Percentiles rank a stretch among this genome's conserved stretches.
These are phyloP conservation scores for Junonia oenone DNA, from an alignment of 2,888 invertebrate species.

Conservation along the genomic window DNA sequence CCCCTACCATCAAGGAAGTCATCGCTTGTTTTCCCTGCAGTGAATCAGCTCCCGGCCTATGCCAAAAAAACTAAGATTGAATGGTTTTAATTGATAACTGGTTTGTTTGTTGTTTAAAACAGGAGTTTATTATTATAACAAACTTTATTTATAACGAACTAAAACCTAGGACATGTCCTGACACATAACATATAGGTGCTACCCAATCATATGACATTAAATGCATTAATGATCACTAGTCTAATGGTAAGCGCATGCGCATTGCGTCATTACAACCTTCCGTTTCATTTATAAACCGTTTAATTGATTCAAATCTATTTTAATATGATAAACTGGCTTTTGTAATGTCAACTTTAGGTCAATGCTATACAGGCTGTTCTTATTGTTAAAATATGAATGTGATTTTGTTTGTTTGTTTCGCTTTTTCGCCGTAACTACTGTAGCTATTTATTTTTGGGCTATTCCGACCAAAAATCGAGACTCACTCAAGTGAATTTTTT, in stretches of 20 bases:
- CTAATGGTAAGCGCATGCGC: neutral
- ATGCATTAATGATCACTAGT: neutral
- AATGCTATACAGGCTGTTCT: no score
- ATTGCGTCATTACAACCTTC: neutral
- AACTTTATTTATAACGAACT: no score
- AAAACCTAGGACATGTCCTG: neutral
- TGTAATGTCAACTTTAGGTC: no score
- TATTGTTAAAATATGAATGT: no score
- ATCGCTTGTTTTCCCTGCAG: constrained; percentile 35
- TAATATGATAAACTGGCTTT: neutral
- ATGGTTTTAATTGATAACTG: neutral
- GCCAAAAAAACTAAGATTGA: constrained; percentile 7
- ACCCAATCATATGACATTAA: neutral
- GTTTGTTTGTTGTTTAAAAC: no score
- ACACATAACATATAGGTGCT: neutral
- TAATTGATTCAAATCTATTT: neutral
- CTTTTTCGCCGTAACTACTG: no score
- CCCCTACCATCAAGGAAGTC: constrained; percentile 41
- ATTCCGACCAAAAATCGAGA: no score
- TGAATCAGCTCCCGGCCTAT: no score
- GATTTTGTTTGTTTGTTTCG: no score
- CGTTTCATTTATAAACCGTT: neutral
- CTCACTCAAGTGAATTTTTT: no score
- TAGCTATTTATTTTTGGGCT: no score
- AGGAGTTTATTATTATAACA: no score